Conservation (phyloP, 2,797 vertebrate genomes). For the Neosilurus mollespiculum region DNA sequence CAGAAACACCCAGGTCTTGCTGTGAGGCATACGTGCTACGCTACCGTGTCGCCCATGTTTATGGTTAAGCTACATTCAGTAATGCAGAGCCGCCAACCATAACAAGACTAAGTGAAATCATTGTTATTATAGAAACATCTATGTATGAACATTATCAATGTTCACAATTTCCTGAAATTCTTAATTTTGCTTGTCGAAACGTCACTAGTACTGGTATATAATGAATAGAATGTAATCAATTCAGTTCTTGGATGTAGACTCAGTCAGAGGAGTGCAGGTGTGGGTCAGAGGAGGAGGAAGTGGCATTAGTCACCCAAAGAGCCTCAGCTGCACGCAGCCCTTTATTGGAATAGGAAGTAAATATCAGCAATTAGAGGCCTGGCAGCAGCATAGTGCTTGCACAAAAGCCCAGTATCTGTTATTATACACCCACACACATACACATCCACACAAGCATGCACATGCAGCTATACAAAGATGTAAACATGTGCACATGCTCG, state of each 20-base stretch:
- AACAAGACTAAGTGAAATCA: neutral
- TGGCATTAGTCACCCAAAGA: conserved; percentile 27
- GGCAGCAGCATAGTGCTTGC: conserved; percentile 52
- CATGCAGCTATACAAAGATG: conserved; percentile 9
- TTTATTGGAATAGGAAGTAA: conserved; percentile 70
- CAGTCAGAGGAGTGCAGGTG: conserved; percentile 19
- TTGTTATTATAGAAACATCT: neutral
- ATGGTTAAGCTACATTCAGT: neutral
- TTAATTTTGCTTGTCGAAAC: neutral
- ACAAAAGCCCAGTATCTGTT: conserved; percentile 43
- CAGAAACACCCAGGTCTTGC: too few relatives aligned
- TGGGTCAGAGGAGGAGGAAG: conserved; percentile 26
- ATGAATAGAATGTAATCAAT: neutral
- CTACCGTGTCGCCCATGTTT: too few relatives aligned
- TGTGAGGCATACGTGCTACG: too few relatives aligned
- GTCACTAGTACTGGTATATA: too few relatives aligned
- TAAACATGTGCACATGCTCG: conserved; percentile 11
- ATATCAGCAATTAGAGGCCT: conserved; percentile 54
- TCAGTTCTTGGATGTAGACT: neutral
- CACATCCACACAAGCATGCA: neutral
- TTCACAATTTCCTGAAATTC: neutral
- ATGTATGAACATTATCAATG: neutral
- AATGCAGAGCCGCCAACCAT: neutral
- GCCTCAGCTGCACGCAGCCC: conserved; percentile 59
- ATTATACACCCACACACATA: conserved; percentile 34